These are phyloP conservation scores for Rhopilema esculentum DNA, from an alignment of 30 jellyfish, hydroid and myxozoan genomes.

Conservation along the genomic window DNA sequence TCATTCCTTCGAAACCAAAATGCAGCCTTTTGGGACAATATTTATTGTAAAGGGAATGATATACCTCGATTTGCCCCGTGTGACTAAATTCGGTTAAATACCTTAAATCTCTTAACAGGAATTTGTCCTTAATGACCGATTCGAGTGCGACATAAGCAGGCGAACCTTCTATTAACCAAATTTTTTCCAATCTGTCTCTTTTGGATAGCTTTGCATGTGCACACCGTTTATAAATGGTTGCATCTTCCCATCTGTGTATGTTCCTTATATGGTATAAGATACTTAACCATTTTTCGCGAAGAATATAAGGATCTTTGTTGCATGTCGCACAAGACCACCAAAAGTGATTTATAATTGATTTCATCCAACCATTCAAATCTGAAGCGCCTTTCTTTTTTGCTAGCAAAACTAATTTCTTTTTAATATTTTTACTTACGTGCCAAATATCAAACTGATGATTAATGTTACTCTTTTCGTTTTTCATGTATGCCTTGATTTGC, in stretches of 20 bases:
- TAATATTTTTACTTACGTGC: slow-evolving; percentile 51
- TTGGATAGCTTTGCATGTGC: slow-evolving; percentile 13
- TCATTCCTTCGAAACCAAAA: slow-evolving; percentile 42
- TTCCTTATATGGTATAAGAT: slow-evolving; percentile 41
- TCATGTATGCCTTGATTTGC: slow-evolving; percentile 49
- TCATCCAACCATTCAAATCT: slow-evolving; percentile 48
- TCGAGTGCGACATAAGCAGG: slow-evolving; percentile 31
- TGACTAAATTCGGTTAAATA: slow-evolving; percentile 39
- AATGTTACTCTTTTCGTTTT: slow-evolving; percentile 16
- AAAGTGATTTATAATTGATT: slow-evolving; percentile 36
- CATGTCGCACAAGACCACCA: slow-evolving; percentile 78
- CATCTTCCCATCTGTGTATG: slow-evolving; percentile 44
- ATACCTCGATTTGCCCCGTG: slow-evolving; percentile 50
- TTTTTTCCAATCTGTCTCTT: slow-evolving; percentile 18
- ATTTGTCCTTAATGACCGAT: slow-evolving; percentile 31
- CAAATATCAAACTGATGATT: slow-evolving; percentile 68
- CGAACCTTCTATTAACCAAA: slow-evolving; percentile 13
- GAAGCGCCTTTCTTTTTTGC: slow-evolving; percentile 15
- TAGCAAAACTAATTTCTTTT: slow-evolving; percentile 30
- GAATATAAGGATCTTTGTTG: slow-evolving; percentile 9
- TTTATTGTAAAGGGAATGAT: slow-evolving; percentile 42
- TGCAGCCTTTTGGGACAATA: slow-evolving; percentile 47
- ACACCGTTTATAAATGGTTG: slow-evolving; percentile 14
- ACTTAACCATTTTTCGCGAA: slow-evolving; percentile 61
- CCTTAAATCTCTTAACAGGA: slow-evolving; percentile 25